Percentiles rank a stretch among this genome's conserved stretches.
phyloP scores from a whole-genome alignment of 1,140 invertebrate genomes.

The Drosophila fuyamai region DNA sequence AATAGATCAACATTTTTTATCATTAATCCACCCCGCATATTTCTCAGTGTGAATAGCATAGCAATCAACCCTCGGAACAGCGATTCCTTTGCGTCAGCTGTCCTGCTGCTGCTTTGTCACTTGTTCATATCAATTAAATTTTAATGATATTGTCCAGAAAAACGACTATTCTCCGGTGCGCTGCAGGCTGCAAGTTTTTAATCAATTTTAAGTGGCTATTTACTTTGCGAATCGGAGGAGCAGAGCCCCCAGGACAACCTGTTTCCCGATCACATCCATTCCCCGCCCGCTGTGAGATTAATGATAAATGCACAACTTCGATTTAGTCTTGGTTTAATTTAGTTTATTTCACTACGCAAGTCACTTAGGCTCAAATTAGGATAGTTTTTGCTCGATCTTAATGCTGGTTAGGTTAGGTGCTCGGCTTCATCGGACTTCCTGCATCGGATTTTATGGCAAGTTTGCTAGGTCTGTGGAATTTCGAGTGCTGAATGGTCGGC shows the following conservation, averaged over 20 bases:
- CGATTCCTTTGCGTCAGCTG: constrained; percentile 10
- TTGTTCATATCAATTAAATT: constrained; percentile 81
- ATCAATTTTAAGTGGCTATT: constrained; percentile 82
- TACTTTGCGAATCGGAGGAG: constrained; percentile 49
- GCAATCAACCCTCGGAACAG: constrained; percentile 1
- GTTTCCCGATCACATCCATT: constrained; percentile 28
- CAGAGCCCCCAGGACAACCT: constrained; percentile 12
- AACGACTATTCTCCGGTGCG: constrained; percentile 18
- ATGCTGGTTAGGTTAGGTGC: constrained; percentile 51
- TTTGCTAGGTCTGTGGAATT: constrained; percentile 70
- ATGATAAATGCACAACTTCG: constrained; percentile 54
- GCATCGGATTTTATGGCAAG: constrained; percentile 65
- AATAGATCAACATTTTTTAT: too few species aligned
- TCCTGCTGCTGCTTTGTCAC: constrained; percentile 68
- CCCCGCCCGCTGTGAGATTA: constrained; percentile 43
- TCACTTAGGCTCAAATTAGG: constrained; percentile 74
- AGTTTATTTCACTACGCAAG: constrained; percentile 57
- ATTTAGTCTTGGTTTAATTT: constrained; percentile 39
- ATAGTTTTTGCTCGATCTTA: constrained; percentile 57
- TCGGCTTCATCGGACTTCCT: too few species aligned
- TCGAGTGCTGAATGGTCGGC: constrained; percentile 39
- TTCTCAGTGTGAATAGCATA: background rate
- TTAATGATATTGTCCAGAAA: constrained; percentile 74
- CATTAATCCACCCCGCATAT: background rate
- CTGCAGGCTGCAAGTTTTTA: constrained; percentile 71